Evolutionary conservation across 1,140 invertebrate genomes (phyloP), one percentile per base, ranked within the genome.

Genomic region (Zaprionus africanus): DNA sequence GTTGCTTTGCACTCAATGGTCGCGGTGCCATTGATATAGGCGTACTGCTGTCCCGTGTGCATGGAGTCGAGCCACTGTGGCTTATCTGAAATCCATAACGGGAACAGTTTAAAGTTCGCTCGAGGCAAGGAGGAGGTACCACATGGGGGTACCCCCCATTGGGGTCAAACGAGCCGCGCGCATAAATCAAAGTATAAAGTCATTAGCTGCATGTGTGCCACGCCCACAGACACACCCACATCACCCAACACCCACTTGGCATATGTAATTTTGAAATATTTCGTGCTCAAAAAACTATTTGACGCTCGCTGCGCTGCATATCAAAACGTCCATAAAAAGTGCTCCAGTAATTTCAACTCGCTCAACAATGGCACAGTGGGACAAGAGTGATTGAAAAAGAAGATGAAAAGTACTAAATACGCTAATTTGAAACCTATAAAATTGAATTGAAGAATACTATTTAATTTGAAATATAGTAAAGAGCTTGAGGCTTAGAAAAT

Each of bases 1-100:
- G 92, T 84, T 0, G 94, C 94, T 65, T 94, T 93, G 73, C 95
- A 95, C 36, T 93, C 93, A 31, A 95, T 91, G 72, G 94, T 94
- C 2, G 93, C 93, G 1, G 87, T 91, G 9, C 94, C 94, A n/a
- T 93, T 93, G 15, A 94, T 76, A 56, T 93, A 94, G 6, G 93
- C 93, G 46, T 92, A 94, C 22, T 91, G 85, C 4, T 87, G 51
- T 34, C 84, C 82, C 11, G 82, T 79, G 46, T 91, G 92, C 5
- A 87, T 78, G 4, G 85, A 78, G 19, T 74, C 68, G 24, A 90
- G 91, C 92, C 93, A 81, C 9, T 92, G 81, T 1, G 94, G 94
- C 61, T 93, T 93, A 82, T 94, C 94, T 94, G 85, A 82, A 86
- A 86, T 83, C 76, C 53, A 56, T 26, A 28, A n/a, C 1, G 15